Base-by-base conservation (phyloP, 2,888 invertebrate genomes). In the Syritta pipiens region DNA sequence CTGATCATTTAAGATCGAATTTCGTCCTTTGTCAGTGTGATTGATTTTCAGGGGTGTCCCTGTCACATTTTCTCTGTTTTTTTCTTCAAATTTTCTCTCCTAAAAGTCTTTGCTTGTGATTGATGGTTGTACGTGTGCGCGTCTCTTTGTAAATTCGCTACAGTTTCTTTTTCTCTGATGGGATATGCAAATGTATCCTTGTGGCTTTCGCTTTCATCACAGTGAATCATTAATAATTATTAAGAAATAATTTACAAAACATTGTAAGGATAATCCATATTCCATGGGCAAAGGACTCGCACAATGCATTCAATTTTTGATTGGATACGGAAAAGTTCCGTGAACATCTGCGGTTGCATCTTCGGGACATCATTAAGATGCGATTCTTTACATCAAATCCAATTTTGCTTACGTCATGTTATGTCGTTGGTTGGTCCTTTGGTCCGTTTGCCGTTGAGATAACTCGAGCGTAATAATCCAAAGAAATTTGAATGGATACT, bases 241-340 rank as follows among this genome's bases (percentile, higher is more conserved):
- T 79, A 67, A 79, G 68, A 74, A 79, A 55, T 74, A 68, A 79
- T 79, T 74, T 79, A 62, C 72, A 79, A 62, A 79, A 79, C 67
- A 74, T 74, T 79, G 62, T 35, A 74, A 68, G 74, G 67, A 79
- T 79, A 74, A 79, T 79, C 62, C 79, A 74, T 79, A 74, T 62
- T 79, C 51, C 65, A 71, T 55, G 79, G 28, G n/a, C n/a, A n/a
- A n/a, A n/a, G n/a, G n/a, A n/a, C n/a, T n/a, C n/a, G n/a, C n/a
- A 7, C 3, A 2, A 14, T 7, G 37, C 7, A 17, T 37, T n/a
- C 7, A 32, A 4, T 3, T 7, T 57, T 22, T 17, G 48, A 77
- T 71, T 71, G 19, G 71, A 53, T 49, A 67, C 46, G 51, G 71
- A 53, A 26, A 44, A 40, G 22, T 48, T 48, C 26, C 26, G 4